Percentiles rank a stretch among this genome's conserved stretches.
Conservation (phyloP, 2,113 vertebrate species). For the Mungos mungo region DNA sequence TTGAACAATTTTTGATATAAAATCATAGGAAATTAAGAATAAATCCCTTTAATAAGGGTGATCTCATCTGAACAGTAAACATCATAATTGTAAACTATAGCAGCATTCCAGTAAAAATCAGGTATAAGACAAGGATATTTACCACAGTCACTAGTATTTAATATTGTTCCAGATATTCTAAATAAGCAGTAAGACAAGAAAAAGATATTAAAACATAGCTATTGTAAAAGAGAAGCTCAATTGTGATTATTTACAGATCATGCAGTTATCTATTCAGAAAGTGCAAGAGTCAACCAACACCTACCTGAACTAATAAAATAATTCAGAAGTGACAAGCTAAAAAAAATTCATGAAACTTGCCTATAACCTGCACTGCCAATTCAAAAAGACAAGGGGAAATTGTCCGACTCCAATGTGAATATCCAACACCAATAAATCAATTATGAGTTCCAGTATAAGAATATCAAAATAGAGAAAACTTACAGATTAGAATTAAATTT, state of each 20-base stretch:
- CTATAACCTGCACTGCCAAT: not conserved
- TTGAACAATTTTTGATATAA: not conserved
- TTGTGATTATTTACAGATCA: not conserved
- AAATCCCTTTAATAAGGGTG: not conserved
- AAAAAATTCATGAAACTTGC: not conserved
- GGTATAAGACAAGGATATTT: not conserved
- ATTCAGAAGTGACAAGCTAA: not conserved
- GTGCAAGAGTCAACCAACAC: not conserved
- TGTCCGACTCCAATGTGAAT: not conserved
- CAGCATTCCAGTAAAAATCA: not conserved
- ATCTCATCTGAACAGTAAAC: slow-evolving; percentile 13
- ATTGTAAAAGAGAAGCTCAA: not conserved
- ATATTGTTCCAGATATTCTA: not conserved
- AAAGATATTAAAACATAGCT: not conserved
- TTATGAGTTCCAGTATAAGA: not conserved
- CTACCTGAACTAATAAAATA: not conserved
- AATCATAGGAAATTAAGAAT: not conserved
- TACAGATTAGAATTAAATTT: not conserved
- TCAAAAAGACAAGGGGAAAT: slow-evolving; percentile 4
- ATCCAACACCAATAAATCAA: not conserved
- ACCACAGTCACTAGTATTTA: not conserved
- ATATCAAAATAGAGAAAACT: slow-evolving; percentile 15
- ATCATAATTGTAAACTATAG: not conserved
- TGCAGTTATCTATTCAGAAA: slow-evolving; percentile 5
- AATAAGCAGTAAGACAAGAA: slow-evolving; percentile 12